Percentiles rank a stretch among this genome's conserved stretches.
These are phyloP conservation scores for Podarcis muralis DNA, from an alignment of 2,113 vertebrate genomes.

Conservation along the genomic window DNA sequence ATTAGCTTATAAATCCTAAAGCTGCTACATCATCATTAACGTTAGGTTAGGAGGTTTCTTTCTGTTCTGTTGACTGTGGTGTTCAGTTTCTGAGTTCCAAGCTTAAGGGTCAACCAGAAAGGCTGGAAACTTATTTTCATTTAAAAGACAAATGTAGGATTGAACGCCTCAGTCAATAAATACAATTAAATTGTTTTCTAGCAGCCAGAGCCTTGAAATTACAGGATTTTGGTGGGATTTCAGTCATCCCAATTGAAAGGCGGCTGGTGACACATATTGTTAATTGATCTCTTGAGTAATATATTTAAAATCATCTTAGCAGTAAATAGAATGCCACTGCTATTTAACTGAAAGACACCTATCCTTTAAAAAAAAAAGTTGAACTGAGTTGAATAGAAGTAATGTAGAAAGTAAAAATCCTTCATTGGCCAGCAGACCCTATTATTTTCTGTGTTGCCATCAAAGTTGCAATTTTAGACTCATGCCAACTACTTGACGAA, in stretches of 20 bases:
- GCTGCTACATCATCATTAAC: neutral
- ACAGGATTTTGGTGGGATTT: neutral
- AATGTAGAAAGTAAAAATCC: too few species aligned
- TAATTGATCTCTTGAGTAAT: neutral
- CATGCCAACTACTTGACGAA: neutral
- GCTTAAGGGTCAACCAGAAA: neutral
- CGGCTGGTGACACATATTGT: neutral
- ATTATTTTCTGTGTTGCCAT: neutral
- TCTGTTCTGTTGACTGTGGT: neutral
- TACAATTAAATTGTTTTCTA: neutral
- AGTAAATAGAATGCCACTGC: neutral
- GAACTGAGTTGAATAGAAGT: neutral
- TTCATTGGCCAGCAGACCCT: neutral
- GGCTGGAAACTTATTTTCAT: neutral
- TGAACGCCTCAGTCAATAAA: neutral
- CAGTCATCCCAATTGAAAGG: neutral
- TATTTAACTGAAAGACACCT: neutral
- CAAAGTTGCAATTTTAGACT: neutral
- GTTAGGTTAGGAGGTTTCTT: neutral
- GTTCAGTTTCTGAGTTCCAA: neutral
- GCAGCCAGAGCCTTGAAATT: neutral
- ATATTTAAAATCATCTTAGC: neutral
- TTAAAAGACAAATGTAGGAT: neutral
- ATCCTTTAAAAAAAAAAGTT: neutral
- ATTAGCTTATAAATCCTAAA: neutral